phyloP scores from a whole-genome alignment of 2,113 vertebrate genomes.

The Heterocephalus glaber region DNA sequence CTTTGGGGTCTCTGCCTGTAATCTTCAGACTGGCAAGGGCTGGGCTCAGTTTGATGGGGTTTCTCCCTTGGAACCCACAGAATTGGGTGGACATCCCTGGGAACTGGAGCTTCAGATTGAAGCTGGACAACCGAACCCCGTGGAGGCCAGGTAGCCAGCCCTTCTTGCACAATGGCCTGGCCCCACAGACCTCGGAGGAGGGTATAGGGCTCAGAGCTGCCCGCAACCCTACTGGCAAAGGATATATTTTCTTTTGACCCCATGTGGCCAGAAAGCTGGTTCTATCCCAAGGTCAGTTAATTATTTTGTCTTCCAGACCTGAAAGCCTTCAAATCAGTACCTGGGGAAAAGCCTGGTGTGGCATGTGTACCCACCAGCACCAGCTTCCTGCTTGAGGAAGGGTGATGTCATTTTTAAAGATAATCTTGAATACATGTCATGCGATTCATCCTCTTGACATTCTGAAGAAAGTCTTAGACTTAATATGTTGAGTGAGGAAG shows the following conservation, averaged over 20 bases:
- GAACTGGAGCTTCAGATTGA: neutral
- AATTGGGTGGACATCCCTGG: neutral
- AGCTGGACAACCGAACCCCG: neutral
- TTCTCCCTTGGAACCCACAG: neutral
- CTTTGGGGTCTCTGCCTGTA: neutral
- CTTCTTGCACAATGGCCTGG: neutral
- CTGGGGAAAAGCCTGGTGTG: neutral
- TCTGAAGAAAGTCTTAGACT: neutral
- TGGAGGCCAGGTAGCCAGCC: neutral
- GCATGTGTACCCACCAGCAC: fast-evolving
- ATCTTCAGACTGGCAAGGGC: neutral
- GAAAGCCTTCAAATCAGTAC: neutral
- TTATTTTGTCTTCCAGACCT: neutral
- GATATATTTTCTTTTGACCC: neutral
- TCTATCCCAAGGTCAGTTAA: neutral
- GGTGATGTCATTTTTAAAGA: neutral
- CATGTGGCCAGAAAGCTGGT: neutral
- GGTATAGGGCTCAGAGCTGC: neutral
- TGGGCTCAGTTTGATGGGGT: neutral
- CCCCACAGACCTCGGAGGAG: neutral
- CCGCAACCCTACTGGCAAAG: fast-evolving
- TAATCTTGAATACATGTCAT: neutral
- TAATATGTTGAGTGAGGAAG: neutral
- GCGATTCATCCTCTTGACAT: neutral
- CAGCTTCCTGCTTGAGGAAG: neutral